Conservation (phyloP, 2,797 vertebrate species). For the Morus bassanus region DNA sequence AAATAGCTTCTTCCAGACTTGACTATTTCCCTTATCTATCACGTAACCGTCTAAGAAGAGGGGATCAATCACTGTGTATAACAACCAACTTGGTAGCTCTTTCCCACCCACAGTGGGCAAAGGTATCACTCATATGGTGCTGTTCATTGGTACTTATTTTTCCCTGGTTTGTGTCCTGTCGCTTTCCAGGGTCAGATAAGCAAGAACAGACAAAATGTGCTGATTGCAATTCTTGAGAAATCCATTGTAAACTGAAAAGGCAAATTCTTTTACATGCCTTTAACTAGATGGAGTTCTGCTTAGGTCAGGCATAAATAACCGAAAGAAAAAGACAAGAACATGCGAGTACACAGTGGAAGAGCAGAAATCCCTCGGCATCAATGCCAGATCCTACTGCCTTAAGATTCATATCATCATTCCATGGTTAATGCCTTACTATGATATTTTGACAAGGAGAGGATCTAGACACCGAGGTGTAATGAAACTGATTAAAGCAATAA, state of each 20-base stretch:
- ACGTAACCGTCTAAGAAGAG: neutral
- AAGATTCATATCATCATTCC: slow-evolving; percentile 61
- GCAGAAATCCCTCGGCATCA: slow-evolving; percentile 46
- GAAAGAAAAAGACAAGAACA: neutral
- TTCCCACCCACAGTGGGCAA: slow-evolving; percentile 33
- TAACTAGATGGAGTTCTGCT: slow-evolving; percentile 11
- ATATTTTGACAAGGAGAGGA: slow-evolving; percentile 65
- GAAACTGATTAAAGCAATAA: slow-evolving; percentile 71
- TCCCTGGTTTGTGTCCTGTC: neutral
- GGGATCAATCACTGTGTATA: neutral
- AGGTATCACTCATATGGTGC: neutral
- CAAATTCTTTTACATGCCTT: neutral
- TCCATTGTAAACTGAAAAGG: neutral
- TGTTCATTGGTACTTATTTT: neutral
- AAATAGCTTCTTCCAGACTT: slow-evolving; percentile 50
- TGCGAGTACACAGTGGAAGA: neutral
- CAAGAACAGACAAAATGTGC: neutral
- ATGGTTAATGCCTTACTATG: slow-evolving; percentile 65
- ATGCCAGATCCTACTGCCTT: slow-evolving; percentile 62
- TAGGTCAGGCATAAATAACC: slow-evolving; percentile 14
- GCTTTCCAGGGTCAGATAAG: neutral
- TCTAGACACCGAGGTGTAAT: slow-evolving; percentile 65
- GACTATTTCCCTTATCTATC: slow-evolving; percentile 34
- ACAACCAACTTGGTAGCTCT: neutral
- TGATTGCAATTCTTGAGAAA: neutral